Evolutionary conservation across 2,113 vertebrate species (phyloP).

Genomic region (Gymnogyps californianus): DNA sequence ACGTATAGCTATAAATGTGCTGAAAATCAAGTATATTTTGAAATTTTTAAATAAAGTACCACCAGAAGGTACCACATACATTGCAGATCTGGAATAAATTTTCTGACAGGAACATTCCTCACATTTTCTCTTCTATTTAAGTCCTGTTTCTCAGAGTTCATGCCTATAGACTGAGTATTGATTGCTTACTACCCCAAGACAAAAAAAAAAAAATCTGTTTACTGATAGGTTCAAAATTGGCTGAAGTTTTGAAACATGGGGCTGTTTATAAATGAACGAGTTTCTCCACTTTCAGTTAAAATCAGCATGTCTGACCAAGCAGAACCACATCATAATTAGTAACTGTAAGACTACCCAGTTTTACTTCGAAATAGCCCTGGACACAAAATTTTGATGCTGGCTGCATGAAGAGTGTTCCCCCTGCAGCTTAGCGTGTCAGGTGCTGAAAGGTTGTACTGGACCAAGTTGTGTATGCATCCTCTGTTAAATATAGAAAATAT

Average conservation of each 20-base stretch:
- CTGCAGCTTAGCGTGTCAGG: not conserved
- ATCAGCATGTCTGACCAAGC: not conserved
- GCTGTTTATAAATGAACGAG: not conserved
- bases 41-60: not conserved
- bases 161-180: not conserved
- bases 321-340: not conserved
- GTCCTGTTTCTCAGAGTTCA: not conserved
- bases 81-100: not conserved
- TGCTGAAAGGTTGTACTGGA: not conserved
- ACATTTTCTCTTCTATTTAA: not conserved
- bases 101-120: not conserved
- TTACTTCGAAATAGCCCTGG: not conserved
- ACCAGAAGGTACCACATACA: not conserved
- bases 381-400: not conserved
- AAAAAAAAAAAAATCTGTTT: not conserved
- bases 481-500: not conserved
- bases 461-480: not conserved
- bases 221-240: not conserved
- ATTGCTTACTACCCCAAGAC: not conserved
- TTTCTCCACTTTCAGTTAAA: not conserved
- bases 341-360: not conserved
- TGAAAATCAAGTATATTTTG: not conserved
- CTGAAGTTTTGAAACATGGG: not conserved
- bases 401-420: not conserved
- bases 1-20: not conserved